Base-by-base conservation (phyloP, 2,797 vertebrate species). In the Chrysocyon brachyurus region DNA sequence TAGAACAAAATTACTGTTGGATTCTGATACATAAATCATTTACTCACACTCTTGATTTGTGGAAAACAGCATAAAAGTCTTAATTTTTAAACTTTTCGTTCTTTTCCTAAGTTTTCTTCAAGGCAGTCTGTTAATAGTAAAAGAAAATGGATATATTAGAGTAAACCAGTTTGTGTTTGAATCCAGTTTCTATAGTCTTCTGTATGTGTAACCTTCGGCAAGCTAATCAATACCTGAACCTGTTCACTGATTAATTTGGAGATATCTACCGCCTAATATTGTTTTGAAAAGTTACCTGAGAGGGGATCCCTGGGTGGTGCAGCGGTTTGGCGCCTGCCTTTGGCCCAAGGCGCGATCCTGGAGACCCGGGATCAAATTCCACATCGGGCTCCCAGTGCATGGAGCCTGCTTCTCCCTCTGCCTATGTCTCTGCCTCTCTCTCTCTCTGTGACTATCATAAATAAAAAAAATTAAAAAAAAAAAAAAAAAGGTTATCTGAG, bases 221-320 rank as follows among this genome's bases (percentile, higher is more conserved):
- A 56, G 22, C 66, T 89, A 79, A 59, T 96, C 46, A 88, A 5
- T 77, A 77, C 24, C 24, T 79, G n/a, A n/a, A 28, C 91, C 73
- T 93, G 19, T 77, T 93, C 61, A 54, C 26, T 90, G 73, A 82
- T 64, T 89, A 87, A 90, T 94, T 40, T 94, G 59, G 40, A 90
- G 61, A 59, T 79, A 66, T 15, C 19, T 90, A 22, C 24, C 52
- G 90, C 12, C 61, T 94, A 81, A 19, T 88, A 17, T 52, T 85
- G 6, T 66, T 92, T 86, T 31, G 49, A 91, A 78, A 91, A 90
- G 46, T 72, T n/a, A 77, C 31, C 36, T 87, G 49, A 86, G 52
- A 66, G 82, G 40, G 40, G 40, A 46, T 46, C 40, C 40, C 40
- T 46, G 40, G 40, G 40, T 46, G 40, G 40, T 7, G 40, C 7